Evolutionary conservation across 2,888 invertebrate species (phyloP).

Genomic region (Acronicta psi): DNA sequence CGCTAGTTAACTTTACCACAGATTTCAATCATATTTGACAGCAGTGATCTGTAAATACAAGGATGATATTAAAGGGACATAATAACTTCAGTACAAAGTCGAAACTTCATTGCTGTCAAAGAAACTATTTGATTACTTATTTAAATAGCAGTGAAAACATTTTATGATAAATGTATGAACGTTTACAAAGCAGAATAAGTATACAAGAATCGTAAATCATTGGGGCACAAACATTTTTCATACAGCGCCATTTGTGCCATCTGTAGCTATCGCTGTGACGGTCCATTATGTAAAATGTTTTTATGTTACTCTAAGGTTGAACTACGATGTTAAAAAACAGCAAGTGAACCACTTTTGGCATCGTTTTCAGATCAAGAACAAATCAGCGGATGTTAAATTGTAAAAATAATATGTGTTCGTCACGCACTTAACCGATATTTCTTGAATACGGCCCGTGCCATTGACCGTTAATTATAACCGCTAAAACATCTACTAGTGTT

Average conservation of each 20-base stretch:
- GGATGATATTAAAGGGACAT: neutral
- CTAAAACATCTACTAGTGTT: constrained; percentile 24
- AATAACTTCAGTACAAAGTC: neutral
- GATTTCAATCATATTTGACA: constrained; percentile 19
- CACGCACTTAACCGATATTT: constrained; percentile 28
- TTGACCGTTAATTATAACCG: constrained; percentile 34
- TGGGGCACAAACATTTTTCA: no score
- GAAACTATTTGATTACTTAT: no score
- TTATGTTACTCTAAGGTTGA: no score
- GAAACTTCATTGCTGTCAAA: no score
- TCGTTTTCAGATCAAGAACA: constrained; percentile 18
- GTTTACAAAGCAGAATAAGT: no score
- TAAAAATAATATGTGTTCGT: constrained; percentile 9
- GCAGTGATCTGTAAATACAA: neutral
- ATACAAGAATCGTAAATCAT: no score
- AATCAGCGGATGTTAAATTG: constrained; percentile 15
- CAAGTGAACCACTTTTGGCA: neutral
- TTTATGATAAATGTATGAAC: no score
- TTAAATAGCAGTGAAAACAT: no score
- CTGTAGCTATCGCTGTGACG: no score
- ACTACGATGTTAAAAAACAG: neutral
- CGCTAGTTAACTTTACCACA: constrained; percentile 13
- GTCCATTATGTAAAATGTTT: no score
- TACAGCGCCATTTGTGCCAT: no score
- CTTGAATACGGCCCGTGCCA: constrained; percentile 2